Evolutionary conservation across 2,888 invertebrate species (phyloP).

Genomic region (Caradrina kadenii): DNA sequence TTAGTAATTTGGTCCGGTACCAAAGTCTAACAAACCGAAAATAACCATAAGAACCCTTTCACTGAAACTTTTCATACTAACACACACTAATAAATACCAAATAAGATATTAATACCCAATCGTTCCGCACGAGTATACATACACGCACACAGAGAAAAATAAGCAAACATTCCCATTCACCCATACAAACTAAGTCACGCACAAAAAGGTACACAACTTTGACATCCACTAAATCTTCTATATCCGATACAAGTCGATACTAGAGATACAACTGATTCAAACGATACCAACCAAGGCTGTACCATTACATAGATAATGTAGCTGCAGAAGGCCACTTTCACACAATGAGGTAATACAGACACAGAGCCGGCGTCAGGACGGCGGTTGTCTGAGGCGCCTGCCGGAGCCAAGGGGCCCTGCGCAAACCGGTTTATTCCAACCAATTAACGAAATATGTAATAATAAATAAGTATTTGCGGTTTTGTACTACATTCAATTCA

Average conservation of each 20-base stretch:
- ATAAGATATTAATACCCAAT: slow-evolving; percentile 21
- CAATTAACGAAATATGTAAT: too few relatives aligned
- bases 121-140: slow-evolving; percentile 27
- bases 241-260: slow-evolving; percentile 53
- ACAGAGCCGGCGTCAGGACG: background rate
- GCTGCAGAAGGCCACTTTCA: slow-evolving; percentile 8
- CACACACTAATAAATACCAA: slow-evolving; percentile 6
- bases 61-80: background rate
- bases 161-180: slow-evolving; percentile 36
- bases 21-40: too few relatives aligned
- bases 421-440: too few relatives aligned
- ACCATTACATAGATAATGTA: slow-evolving; percentile 1
- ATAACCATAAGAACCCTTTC: background rate
- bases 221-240: slow-evolving; percentile 61
- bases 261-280: slow-evolving; percentile 44
- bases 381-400: too few relatives aligned
- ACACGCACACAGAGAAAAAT: slow-evolving; percentile 1
- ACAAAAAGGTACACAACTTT: slow-evolving; percentile 56
- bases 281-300: slow-evolving; percentile 22
- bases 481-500: too few relatives aligned
- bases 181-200: slow-evolving; percentile 46
- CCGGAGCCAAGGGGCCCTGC: too few relatives aligned
- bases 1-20: too few relatives aligned
- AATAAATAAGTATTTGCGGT: too few relatives aligned
- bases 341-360: background rate